Conservation (phyloP, 2,888 invertebrate species). For the Campaea margaritaria region DNA sequence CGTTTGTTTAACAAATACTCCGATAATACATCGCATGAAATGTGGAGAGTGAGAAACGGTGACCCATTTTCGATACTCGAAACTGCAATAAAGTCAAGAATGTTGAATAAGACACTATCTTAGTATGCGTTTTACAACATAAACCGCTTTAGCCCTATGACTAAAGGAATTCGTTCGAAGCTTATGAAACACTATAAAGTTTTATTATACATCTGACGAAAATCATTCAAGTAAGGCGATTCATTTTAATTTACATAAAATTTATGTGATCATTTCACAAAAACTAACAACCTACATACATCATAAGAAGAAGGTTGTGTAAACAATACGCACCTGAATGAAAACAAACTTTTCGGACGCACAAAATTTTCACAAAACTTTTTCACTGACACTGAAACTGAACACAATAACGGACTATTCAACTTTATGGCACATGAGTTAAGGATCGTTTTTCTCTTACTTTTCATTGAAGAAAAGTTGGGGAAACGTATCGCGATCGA, state of each 20-base stretch:
- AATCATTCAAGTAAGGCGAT: constrained; percentile 26
- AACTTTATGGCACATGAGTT: constrained; percentile 26
- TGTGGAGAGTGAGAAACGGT: not conserved
- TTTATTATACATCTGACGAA: constrained; percentile 37
- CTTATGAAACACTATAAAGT: constrained; percentile 37
- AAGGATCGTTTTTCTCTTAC: constrained; percentile 54
- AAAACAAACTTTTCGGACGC: constrained; percentile 26
- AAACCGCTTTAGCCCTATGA: constrained; percentile 28
- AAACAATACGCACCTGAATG: constrained; percentile 31
- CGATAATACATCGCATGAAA: too few relatives aligned
- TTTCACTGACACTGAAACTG: constrained; percentile 23
- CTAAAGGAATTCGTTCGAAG: constrained; percentile 25
- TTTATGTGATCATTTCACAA: constrained; percentile 18
- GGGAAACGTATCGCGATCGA: constrained; percentile 63
- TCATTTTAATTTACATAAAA: constrained; percentile 26
- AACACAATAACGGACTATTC: constrained; percentile 22
- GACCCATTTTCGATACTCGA: not conserved
- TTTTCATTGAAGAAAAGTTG: constrained; percentile 81
- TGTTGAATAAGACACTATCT: constrained; percentile 15
- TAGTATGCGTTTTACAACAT: constrained; percentile 21
- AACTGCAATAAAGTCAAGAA: constrained; percentile 11
- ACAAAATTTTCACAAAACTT: constrained; percentile 24
- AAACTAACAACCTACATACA: constrained; percentile 1
- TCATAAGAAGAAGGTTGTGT: constrained; percentile 21
- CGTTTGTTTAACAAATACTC: too few relatives aligned